Base-by-base conservation (phyloP, 2,888 invertebrate genomes). In the Beris chalybata region DNA sequence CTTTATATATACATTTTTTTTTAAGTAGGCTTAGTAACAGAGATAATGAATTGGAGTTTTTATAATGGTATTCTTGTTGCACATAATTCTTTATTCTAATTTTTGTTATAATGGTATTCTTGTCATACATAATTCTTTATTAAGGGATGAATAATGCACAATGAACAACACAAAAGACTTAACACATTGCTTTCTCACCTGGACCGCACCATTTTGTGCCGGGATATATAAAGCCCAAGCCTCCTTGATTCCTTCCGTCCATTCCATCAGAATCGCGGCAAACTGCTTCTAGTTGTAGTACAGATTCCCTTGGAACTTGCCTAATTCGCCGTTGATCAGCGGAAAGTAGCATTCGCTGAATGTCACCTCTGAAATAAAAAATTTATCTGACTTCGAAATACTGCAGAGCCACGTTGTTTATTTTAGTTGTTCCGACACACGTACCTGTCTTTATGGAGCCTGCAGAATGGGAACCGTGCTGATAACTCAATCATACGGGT, bases 151-250 rank as follows among this genome's bases (percentile, higher is more conserved):
- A 22, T 2, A 22, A 3, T 22, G 3, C 22, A 22, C 22, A 22
- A 3, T 22, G 22, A 22, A 22, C 22, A 22, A 3, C 22, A 22
- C 22, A 22, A 22, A 22, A 22, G 22, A 22, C 22, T 22, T 22
- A 22, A 22, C 22, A 22, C 22, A 22, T 22, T 22, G 22, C 22
- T 22, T 22, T 22, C 66, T 74, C 73, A 82, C 84, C 91, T 57
- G 88, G 87, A 0, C 91, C 91, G 76, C 91, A 91, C 90, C 91
- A 91, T 75, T 90, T 89, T 0, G 91, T 91, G 3, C 90, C 91
- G 64, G 87, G 86, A 74, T 85, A 85, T 44, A 85, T 84, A 73
- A 85, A 85, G n/a, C 85, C 84, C 13, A 81, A 70, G 0, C 78
- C 79, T 22, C 81, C 81, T 58, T 81, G 78, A 67, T 80, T 78